Evolutionary conservation across 2,888 invertebrate species (phyloP).

Genomic region (Prionchulus punctatus): DNA sequence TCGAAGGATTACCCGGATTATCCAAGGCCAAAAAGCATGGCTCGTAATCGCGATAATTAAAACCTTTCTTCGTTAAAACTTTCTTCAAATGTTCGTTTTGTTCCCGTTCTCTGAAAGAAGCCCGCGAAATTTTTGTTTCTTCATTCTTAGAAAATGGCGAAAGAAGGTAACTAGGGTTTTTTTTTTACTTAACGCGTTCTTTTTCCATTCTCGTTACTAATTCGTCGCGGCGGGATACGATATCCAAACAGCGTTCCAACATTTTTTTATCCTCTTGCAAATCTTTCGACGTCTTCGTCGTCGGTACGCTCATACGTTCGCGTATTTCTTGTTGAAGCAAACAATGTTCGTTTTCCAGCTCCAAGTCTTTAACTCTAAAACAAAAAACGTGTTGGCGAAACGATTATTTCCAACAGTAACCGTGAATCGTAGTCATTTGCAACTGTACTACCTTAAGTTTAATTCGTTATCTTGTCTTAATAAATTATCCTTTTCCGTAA

Average conservation of each 20-base stretch:
- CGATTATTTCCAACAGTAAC: too few species aligned
- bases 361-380: constrained; percentile 6
- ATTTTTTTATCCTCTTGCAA: neutral
- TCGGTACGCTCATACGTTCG: neutral
- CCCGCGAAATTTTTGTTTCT: too few species aligned
- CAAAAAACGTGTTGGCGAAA: neutral
- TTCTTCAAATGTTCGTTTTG: neutral
- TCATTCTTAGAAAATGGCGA: too few species aligned
- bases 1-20: too few species aligned
- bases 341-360: constrained; percentile 3
- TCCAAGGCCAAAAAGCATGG: constrained; percentile 2
- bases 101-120: neutral
- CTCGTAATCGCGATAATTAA: neutral
- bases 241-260: neutral
- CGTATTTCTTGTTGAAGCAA: constrained; percentile 4
- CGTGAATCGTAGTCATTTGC: too few species aligned
- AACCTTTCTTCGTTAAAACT: neutral
- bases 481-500: neutral
- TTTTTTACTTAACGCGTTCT: neutral
- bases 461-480: neutral
- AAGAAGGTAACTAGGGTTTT: too few species aligned
- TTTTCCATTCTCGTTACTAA: neutral
- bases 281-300: neutral
- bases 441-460: neutral
- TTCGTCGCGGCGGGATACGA: neutral